phyloP scores from a whole-genome alignment of 1,140 invertebrate species.

The Diplogasteroides magnus region DNA sequence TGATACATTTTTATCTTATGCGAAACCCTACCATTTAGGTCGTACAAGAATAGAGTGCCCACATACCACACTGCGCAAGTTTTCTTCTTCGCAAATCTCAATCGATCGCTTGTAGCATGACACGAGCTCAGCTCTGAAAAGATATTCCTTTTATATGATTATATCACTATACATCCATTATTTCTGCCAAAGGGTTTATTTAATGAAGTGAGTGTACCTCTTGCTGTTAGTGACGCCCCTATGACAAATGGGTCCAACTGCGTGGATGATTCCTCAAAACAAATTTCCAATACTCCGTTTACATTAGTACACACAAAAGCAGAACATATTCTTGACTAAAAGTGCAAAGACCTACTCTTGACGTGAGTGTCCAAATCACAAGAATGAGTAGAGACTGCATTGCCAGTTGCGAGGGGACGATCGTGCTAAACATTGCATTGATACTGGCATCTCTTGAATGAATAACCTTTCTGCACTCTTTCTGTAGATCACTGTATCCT shows the following conservation, averaged over 20 bases:
- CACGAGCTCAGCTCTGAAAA: too few relatives aligned
- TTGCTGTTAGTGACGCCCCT: not conserved
- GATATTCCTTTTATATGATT: too few relatives aligned
- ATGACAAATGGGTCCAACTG: constrained; percentile 13
- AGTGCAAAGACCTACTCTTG: too few relatives aligned
- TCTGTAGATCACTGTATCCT: constrained; percentile 13
- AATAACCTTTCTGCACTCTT: constrained; percentile 14
- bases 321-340: not conserved
- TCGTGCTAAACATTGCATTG: not conserved
- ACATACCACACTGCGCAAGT: constrained; percentile 6
- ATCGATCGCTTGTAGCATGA: constrained; percentile 18
- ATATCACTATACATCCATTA: too few relatives aligned
- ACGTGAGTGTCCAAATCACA: constrained; percentile 12
- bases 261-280: constrained; percentile 26
- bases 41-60: not conserved
- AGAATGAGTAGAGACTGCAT: constrained; percentile 17
- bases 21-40: not conserved
- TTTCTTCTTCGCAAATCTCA: constrained; percentile 9
- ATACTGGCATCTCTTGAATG: constrained; percentile 9
- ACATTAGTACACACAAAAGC: not conserved
- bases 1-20: not conserved
- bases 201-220: not conserved
- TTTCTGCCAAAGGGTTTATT: too few relatives aligned
- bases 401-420: not conserved
- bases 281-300: not conserved